phyloP scores from a whole-genome alignment of 2,888 invertebrate species.

The Drosophila ezoana region DNA sequence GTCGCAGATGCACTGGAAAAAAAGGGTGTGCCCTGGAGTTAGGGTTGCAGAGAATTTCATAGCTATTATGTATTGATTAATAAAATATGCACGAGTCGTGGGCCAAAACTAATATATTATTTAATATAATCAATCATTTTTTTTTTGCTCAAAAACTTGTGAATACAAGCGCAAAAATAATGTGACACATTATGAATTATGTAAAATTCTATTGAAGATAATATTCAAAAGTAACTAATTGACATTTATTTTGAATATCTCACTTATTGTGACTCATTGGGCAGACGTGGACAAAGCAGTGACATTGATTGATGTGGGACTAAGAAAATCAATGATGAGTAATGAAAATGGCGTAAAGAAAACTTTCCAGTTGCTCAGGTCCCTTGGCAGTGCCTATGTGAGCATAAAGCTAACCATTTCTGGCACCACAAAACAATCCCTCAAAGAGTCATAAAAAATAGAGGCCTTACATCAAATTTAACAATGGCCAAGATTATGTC shows the following conservation, averaged over 20 bases:
- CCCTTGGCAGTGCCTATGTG: not conserved
- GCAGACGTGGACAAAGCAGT: not conserved
- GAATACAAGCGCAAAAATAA: no score
- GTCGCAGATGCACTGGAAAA: slow-evolving; percentile 19
- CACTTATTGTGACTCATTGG: no score
- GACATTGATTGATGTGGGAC: slow-evolving; percentile 46
- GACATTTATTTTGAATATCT: not conserved
- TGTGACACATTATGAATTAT: not conserved
- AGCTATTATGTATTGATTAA: slow-evolving; percentile 51
- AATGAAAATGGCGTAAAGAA: not conserved
- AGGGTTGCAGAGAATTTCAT: slow-evolving; percentile 2
- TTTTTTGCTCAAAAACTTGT: no score
- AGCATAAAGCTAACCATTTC: slow-evolving; percentile 27
- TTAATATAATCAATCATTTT: slow-evolving; percentile 62
- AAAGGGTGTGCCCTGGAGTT: not conserved
- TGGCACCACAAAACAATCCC: slow-evolving; percentile 23
- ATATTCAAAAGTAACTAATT: not conserved
- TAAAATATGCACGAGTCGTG: slow-evolving; percentile 46
- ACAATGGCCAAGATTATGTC: slow-evolving; percentile 32
- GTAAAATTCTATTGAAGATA: not conserved
- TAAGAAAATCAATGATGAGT: not conserved
- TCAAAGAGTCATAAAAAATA: slow-evolving; percentile 13
- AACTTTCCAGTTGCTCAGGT: not conserved
- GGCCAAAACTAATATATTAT: slow-evolving; percentile 57
- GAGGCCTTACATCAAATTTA: slow-evolving; percentile 28